phyloP scores from a whole-genome alignment of 2,113 vertebrate genomes.

The Calidris pugnax region DNA sequence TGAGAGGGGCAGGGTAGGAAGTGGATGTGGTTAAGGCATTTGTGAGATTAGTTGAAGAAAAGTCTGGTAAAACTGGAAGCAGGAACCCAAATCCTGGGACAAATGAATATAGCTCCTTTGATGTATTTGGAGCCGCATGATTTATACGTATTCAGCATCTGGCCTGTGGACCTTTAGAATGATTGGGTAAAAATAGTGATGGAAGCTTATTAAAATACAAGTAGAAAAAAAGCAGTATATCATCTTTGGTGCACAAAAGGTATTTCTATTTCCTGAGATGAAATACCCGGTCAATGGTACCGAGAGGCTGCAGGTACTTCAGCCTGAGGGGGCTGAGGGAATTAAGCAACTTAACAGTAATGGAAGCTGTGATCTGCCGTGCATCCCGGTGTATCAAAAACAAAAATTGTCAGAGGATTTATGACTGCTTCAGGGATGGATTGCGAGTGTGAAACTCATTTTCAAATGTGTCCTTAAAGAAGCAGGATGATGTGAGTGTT shows the following conservation, averaged over 20 bases:
- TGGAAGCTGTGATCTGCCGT: not conserved
- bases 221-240: not conserved
- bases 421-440: not conserved
- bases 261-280: not conserved
- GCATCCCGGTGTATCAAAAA: not conserved
- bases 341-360: not conserved
- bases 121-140: not conserved
- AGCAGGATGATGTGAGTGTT: not conserved
- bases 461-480: not conserved
- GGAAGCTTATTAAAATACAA: constrained; percentile 3
- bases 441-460: not conserved
- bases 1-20: constrained; percentile 20
- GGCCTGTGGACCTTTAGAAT: not conserved
- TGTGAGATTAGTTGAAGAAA: constrained; percentile 37
- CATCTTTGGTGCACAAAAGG: not conserved
- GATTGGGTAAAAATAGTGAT: not conserved
- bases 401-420: not conserved
- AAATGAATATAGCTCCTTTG: constrained; percentile 4
- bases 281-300: not conserved
- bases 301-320: not conserved
- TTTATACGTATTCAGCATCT: constrained; percentile 10
- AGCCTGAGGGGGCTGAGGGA: not conserved
- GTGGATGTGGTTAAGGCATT: constrained; percentile 26
- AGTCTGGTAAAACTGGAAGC: constrained; percentile 24
- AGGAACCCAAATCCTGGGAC: not conserved